These are phyloP conservation scores for Falcunculus frontatus DNA, from an alignment of 2,113 vertebrate species.

Conservation along the genomic window DNA sequence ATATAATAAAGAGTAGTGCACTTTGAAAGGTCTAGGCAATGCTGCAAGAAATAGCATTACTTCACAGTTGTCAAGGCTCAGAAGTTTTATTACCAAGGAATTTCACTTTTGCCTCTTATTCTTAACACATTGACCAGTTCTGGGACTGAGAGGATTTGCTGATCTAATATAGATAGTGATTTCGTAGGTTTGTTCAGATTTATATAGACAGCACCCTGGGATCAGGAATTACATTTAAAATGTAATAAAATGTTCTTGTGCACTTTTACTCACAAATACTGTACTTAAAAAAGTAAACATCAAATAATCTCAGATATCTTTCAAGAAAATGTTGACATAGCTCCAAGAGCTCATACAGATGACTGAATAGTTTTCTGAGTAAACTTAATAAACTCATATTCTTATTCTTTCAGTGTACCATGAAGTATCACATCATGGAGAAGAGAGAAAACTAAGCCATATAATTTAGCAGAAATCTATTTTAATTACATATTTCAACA, in stretches of 20 bases:
- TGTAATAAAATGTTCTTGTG: conserved; percentile 80
- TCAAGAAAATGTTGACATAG: conserved; percentile 82
- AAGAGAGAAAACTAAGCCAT: conserved; percentile 23
- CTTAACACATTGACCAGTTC: conserved; percentile 72
- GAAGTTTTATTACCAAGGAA: conserved; percentile 82
- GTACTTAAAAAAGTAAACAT: conserved; percentile 83
- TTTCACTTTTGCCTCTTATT: conserved; percentile 77
- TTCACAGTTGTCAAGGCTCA: conserved; percentile 77
- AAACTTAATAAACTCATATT: conserved; percentile 79
- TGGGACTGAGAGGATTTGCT: conserved; percentile 77
- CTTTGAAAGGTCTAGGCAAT: conserved; percentile 68
- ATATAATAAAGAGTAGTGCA: conserved; percentile 35
- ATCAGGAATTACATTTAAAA: conserved; percentile 84
- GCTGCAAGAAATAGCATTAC: conserved; percentile 72
- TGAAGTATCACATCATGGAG: conserved; percentile 36
- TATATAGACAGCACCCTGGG: conserved; percentile 78
- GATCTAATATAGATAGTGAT: conserved; percentile 85
- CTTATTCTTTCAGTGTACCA: conserved; percentile 55
- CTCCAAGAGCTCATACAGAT: conserved; percentile 69
- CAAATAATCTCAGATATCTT: conserved; percentile 77
- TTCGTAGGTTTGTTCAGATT: conserved; percentile 81
- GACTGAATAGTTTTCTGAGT: conserved; percentile 72
- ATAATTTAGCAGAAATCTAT: conserved; percentile 25
- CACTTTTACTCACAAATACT: conserved; percentile 81
- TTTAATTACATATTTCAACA: conserved; percentile 8